A percentile compares a stretch with the other conserved stretches of the same genome.
Conservation (phyloP, 2,888 invertebrate species). For the Neuroscelio doddi region DNA sequence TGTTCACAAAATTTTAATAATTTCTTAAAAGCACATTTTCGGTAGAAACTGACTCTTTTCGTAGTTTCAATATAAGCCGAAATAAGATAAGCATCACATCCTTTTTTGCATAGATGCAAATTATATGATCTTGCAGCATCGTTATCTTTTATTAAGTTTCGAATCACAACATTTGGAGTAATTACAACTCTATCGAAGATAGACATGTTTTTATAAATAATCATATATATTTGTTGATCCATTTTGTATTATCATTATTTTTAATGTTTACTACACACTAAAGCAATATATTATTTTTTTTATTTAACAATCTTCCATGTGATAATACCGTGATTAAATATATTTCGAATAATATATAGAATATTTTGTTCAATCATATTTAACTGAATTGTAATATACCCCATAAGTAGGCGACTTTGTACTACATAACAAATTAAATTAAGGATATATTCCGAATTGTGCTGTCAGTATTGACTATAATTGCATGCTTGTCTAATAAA, state of each 20-base stretch:
- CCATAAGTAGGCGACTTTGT: too few relatives aligned
- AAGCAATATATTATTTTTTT: too few relatives aligned
- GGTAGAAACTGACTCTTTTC: conserved; percentile 54
- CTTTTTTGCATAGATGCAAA: conserved; percentile 49
- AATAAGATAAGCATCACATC: conserved; percentile 58
- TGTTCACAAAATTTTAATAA: conserved; percentile 34
- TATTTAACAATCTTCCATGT: too few relatives aligned
- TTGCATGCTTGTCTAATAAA: too few relatives aligned
- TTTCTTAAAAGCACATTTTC: conserved; percentile 47
- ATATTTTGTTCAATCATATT: too few relatives aligned
- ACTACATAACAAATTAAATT: too few relatives aligned
- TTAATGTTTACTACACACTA: too few relatives aligned
- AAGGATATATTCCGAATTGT: too few relatives aligned
- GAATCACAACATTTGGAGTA: conserved; percentile 20
- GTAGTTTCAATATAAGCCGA: conserved; percentile 57
- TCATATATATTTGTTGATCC: conserved; percentile 52
- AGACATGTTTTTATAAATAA: conserved; percentile 52
- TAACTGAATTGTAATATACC: too few relatives aligned
- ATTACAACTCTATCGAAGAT: conserved; percentile 59
- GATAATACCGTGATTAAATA: too few relatives aligned
- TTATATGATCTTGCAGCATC: background rate
- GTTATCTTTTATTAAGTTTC: conserved; percentile 18
- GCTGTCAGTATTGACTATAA: too few relatives aligned
- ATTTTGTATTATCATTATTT: conserved; percentile 31
- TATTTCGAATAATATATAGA: too few relatives aligned